phyloP scores from a whole-genome alignment of 2,797 vertebrate species.

The Galagoides demidoff region DNA sequence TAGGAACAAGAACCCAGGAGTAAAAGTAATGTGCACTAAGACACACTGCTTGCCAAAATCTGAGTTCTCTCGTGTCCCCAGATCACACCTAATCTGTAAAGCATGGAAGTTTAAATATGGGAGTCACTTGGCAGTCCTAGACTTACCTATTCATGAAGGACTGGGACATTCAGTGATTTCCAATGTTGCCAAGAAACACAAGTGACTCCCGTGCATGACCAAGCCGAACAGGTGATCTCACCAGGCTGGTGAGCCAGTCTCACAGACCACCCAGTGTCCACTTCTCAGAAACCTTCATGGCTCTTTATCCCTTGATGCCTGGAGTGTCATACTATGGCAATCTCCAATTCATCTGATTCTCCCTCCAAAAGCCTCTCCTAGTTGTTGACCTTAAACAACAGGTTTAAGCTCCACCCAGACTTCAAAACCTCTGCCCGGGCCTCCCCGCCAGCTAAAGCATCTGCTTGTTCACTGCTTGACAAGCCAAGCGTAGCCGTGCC shows the following conservation, averaged over 20 bases:
- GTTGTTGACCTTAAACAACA: neutral
- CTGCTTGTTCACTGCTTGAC: neutral
- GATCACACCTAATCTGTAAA: neutral
- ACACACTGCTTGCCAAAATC: neutral
- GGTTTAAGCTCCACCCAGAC: neutral
- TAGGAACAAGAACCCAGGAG: neutral
- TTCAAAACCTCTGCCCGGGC: neutral
- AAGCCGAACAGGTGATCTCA: neutral
- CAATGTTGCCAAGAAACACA: neutral
- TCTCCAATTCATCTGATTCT: neutral
- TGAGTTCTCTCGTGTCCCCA: neutral
- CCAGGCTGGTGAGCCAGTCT: neutral
- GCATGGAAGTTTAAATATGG: neutral
- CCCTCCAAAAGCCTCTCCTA: neutral
- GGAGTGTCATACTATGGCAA: neutral
- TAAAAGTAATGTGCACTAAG: accelerated
- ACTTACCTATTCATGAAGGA: neutral
- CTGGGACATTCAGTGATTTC: neutral
- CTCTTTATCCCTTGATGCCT: neutral
- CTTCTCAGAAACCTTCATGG: neutral
- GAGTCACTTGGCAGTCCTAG: neutral
- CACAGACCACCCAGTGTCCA: neutral
- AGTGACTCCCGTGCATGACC: accelerated
- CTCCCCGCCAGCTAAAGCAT: neutral
- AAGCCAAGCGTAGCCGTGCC: accelerated